phyloP scores from a whole-genome alignment of 2,888 invertebrate genomes.

The Epinotia brunnichana region DNA sequence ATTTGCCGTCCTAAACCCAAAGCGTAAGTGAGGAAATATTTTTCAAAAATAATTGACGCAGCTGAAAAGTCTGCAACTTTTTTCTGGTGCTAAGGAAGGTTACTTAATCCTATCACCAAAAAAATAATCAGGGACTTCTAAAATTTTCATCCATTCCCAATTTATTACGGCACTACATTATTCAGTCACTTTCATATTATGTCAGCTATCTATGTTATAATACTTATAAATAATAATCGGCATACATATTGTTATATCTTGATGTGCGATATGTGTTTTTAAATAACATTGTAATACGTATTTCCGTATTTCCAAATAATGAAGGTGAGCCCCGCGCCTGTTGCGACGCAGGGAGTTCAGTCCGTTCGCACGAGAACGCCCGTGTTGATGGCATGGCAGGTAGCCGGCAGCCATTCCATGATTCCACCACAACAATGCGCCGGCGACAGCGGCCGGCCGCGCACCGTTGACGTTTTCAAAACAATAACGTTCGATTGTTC shows the following conservation, averaged over 20 bases:
- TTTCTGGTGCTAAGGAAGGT: too few relatives aligned
- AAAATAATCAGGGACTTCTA: too few relatives aligned
- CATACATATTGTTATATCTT: too few relatives aligned
- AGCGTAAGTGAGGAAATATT: too few relatives aligned
- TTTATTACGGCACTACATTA: too few relatives aligned
- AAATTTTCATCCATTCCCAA: too few relatives aligned
- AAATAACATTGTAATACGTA: not conserved
- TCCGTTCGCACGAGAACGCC: slow-evolving; percentile 72
- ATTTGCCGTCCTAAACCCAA: too few relatives aligned
- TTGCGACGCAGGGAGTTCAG: slow-evolving; percentile 18
- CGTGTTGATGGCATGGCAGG: slow-evolving; percentile 44
- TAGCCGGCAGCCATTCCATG: slow-evolving; percentile 50
- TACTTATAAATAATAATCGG: not conserved
- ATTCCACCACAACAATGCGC: slow-evolving; percentile 72
- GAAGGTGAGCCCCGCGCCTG: slow-evolving; percentile 32
- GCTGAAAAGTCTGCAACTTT: too few relatives aligned
- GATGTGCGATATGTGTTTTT: not conserved
- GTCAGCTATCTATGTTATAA: not conserved
- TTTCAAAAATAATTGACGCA: too few relatives aligned
- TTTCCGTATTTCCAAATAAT: slow-evolving; percentile 21
- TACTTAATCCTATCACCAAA: too few relatives aligned
- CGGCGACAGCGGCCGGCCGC: slow-evolving; percentile 63
- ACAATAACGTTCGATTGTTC: slow-evolving; percentile 77
- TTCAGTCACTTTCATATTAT: too few relatives aligned
- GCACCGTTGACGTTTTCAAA: slow-evolving; percentile 75